Evolutionary conservation across 2,888 invertebrate species (phyloP).

Genomic region (Deilephila porcellus): DNA sequence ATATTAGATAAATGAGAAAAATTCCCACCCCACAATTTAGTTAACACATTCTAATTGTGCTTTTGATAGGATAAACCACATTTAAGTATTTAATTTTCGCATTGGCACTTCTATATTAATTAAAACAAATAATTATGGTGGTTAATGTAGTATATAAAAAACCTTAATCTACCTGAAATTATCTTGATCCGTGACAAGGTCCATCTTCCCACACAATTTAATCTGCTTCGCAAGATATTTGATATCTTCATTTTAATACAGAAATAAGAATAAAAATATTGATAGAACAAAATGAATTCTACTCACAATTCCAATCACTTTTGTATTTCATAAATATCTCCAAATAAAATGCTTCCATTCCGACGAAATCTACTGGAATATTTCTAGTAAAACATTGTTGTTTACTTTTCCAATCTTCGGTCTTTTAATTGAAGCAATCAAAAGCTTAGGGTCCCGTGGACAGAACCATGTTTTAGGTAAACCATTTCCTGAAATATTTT

Average conservation of each 20-base stretch:
- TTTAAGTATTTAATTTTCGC: too few species aligned
- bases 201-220: too few species aligned
- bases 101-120: too few species aligned
- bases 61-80: too few species aligned
- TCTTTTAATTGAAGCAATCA: constrained; percentile 12
- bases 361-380: not conserved
- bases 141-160: too few species aligned
- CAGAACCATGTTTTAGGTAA: not conserved
- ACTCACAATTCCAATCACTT: constrained; percentile 54
- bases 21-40: too few species aligned
- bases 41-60: too few species aligned
- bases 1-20: too few species aligned
- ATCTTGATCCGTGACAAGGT: too few species aligned
- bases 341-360: constrained; percentile 31
- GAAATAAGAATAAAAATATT: not conserved
- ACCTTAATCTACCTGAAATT: too few species aligned
- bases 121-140: too few species aligned
- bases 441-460: constrained; percentile 15
- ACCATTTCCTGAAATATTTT: not conserved
- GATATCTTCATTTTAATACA: not conserved
- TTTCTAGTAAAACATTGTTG: not conserved
- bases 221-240: too few species aligned
- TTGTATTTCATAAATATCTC: constrained; percentile 50
- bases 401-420: constrained; percentile 14
- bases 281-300: not conserved